These are phyloP conservation scores for Melanargia galathea DNA, from an alignment of 2,888 invertebrate species.

Conservation along the genomic window DNA sequence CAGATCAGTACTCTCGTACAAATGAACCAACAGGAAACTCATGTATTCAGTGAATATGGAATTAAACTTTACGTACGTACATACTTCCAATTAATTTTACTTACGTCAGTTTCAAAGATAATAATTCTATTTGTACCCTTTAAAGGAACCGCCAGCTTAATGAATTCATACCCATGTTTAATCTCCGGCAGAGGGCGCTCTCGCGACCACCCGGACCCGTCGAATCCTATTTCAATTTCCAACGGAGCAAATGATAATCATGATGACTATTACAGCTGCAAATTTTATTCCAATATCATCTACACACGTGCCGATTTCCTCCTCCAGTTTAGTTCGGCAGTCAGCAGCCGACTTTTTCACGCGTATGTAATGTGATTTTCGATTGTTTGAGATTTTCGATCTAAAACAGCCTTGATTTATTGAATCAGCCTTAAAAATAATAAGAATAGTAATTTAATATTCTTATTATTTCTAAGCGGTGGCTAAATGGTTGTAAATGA, in stretches of 20 bases:
- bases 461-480: too few species aligned
- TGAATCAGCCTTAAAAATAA: too few species aligned
- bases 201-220: background rate
- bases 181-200: background rate
- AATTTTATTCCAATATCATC: background rate
- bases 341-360: background rate
- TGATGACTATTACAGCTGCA: constrained; percentile 11
- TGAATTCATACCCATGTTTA: constrained; percentile 12
- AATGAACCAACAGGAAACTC: too few species aligned
- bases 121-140: background rate
- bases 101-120: background rate
- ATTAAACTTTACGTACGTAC: too few species aligned
- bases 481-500: too few species aligned
- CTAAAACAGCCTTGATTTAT: too few species aligned
- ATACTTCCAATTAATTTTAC: background rate
- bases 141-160: background rate
- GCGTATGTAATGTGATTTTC: too few species aligned
- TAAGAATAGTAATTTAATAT: too few species aligned
- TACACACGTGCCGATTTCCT: background rate
- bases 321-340: background rate
- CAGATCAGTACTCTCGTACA: too few species aligned
- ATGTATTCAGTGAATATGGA: too few species aligned
- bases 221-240: constrained; percentile 8
- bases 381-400: too few species aligned
- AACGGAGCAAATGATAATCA: constrained; percentile 16